Base-by-base conservation (phyloP, 2,113 vertebrate species). In the Leucopternis melanops region DNA sequence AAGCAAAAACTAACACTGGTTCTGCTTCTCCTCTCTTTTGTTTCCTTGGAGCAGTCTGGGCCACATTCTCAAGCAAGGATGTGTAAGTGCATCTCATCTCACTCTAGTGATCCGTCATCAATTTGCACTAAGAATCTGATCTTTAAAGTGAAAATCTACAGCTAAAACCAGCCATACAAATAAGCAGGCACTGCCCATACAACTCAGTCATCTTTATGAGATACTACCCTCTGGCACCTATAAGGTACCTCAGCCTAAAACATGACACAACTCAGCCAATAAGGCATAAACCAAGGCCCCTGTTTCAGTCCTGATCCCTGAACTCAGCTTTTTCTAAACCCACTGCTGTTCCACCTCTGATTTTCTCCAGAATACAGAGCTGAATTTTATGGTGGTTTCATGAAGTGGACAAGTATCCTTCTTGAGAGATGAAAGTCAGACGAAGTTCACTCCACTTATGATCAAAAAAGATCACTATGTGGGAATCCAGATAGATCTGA, bases 21-120 rank as follows among this genome's bases (percentile, higher is more conserved):
- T 75, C 96, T 93, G 85, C 55, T 92, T 90, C 74, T 92, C 18
- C 62, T 65, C 82, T 58, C 86, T 75, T 94, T 95, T 91, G 92
- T 95, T 96, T 95, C 96, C 96, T 87, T 89, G 67, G 89, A 95
- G 90, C 79, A 91, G 77, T 32, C 73, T 82, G 92, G 88, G 84
- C 83, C 58, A 65, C 58, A 34, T 94, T 91, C 84, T 92, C 73
- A 80, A 92, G 84, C 3, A 2, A 86, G 58, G 74, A 88, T 88
- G 78, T 81, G 54, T 59, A 88, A 94, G 61, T 36, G 19, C 88
- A 86, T 95, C 81, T 93, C 72, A 49, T 66, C 82, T 95, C 84
- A 74, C 44, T 81, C 65, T 47, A 87, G 52, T 65, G 88, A 91
- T 70, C 44, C 61, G 77, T 67, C 95, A 89, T 71, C 86, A 72